Evolutionary conservation across 2,113 vertebrate genomes (phyloP).

Genomic region (Oryzias melastigma): DNA sequence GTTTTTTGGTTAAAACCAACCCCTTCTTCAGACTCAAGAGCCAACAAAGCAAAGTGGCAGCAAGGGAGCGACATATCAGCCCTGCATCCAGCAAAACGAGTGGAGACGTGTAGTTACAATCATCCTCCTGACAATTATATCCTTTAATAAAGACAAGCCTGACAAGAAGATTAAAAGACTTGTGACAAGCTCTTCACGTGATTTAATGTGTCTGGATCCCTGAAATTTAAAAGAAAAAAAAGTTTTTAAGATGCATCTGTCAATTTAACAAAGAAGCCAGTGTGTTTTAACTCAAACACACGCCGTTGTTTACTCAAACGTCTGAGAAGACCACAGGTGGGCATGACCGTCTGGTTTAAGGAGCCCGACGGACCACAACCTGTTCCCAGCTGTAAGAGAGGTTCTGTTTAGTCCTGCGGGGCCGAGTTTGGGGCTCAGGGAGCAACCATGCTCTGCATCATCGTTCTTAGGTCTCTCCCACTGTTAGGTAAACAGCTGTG

Average conservation of each 20-base stretch:
- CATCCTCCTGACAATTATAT: conserved; percentile 39
- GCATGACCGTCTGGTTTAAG: conserved; percentile 62
- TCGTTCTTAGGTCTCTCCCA: conserved; percentile 19
- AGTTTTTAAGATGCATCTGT: conserved; percentile 30
- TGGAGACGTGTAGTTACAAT: conserved; percentile 18
- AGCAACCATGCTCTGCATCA: conserved; percentile 7
- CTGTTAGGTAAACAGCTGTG: conserved; percentile 38
- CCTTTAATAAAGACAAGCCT: conserved; percentile 39
- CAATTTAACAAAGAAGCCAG: conserved; percentile 45
- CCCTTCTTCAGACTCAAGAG: conserved; percentile 17
- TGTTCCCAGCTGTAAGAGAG: conserved; percentile 50
- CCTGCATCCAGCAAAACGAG: conserved; percentile 11
- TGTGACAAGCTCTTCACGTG: conserved; percentile 14
- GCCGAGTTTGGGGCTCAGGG: conserved; percentile 25
- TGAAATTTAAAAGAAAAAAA: conserved; percentile 35
- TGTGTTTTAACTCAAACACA: conserved; percentile 59
- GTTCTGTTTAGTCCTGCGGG: conserved; percentile 19
- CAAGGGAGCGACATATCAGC: conserved; percentile 40
- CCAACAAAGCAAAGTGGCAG: conserved; percentile 39
- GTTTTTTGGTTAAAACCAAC: conserved; percentile 23
- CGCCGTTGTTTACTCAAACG: conserved; percentile 73
- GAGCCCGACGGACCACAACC: conserved; percentile 49
- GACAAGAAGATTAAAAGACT: conserved; percentile 27
- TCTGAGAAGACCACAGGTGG: conserved; percentile 76
- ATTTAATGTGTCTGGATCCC: conserved; percentile 9